Conservation (phyloP, 2,113 vertebrate species). For the Solea senegalensis region DNA sequence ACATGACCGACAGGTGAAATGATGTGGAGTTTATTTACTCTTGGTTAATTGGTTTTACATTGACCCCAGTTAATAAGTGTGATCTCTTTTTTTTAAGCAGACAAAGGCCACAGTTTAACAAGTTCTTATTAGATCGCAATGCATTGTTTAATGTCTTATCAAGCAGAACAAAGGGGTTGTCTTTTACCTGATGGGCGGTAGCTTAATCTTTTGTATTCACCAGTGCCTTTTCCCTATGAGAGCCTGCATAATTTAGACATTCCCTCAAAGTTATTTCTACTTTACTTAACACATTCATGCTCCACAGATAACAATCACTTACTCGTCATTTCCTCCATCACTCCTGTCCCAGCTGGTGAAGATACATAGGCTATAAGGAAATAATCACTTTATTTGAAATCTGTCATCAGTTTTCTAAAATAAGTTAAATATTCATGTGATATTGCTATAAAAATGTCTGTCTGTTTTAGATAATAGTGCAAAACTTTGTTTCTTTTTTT, state of each 20-base stretch:
- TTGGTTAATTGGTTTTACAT: slow-evolving; percentile 51
- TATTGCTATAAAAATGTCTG: no score
- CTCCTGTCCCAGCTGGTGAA: no score
- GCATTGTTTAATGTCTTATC: slow-evolving; percentile 24
- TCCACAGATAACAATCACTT: no score
- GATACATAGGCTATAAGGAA: no score
- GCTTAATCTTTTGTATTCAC: not conserved
- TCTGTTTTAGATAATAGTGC: no score
- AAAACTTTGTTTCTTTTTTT: no score
- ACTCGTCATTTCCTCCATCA: no score
- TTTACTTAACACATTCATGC: no score
- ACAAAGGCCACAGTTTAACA: slow-evolving; percentile 34
- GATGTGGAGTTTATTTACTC: slow-evolving; percentile 32
- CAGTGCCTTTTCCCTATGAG: not conserved
- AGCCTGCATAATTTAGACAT: not conserved
- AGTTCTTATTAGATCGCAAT: slow-evolving; percentile 28
- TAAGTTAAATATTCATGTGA: no score
- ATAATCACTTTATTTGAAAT: no score
- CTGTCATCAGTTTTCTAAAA: no score
- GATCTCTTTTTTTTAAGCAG: slow-evolving; percentile 24
- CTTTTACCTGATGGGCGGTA: slow-evolving; percentile 6
- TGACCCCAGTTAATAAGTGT: slow-evolving; percentile 46
- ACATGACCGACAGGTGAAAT: slow-evolving; percentile 26
- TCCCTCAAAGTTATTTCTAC: not conserved
- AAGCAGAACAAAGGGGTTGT: not conserved